Percentiles rank a stretch among this genome's conserved stretches.
phyloP scores from a whole-genome alignment of 2,113 vertebrate species.

The Upupa epops region DNA sequence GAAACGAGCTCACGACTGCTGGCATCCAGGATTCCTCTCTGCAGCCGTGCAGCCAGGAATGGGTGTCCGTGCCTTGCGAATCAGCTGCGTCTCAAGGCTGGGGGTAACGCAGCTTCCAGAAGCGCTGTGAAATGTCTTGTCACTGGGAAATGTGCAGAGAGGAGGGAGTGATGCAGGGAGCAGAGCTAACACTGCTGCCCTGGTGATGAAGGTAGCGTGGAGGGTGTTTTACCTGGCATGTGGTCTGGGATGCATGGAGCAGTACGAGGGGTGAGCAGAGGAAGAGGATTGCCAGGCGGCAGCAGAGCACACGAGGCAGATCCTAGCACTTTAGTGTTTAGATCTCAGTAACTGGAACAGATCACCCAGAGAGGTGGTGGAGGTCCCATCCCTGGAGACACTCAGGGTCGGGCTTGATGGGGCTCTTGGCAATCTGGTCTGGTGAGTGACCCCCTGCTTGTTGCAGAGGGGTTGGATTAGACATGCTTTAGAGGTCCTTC shows the following conservation, averaged over 20 bases:
- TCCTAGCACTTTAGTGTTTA: no score
- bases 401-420: no score
- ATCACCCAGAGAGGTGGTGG: no score
- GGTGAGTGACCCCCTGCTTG: no score
- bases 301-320: fast-evolving
- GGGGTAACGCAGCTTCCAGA: background rate
- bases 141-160: background rate
- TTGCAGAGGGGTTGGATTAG: no score
- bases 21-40: background rate
- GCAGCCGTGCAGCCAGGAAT: constrained; percentile 16
- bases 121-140: background rate
- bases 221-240: background rate
- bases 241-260: background rate
- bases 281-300: background rate
- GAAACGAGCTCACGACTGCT: background rate
- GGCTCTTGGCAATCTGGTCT: no score
- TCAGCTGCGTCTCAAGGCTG: background rate
- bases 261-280: background rate
- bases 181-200: background rate
- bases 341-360: no score
- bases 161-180: background rate
- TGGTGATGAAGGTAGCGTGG: background rate
- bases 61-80: constrained; percentile 37
- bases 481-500: no score
- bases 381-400: no score